Base-by-base conservation (phyloP, 2,888 invertebrate genomes). In the Drosophila melanosoma region DNA sequence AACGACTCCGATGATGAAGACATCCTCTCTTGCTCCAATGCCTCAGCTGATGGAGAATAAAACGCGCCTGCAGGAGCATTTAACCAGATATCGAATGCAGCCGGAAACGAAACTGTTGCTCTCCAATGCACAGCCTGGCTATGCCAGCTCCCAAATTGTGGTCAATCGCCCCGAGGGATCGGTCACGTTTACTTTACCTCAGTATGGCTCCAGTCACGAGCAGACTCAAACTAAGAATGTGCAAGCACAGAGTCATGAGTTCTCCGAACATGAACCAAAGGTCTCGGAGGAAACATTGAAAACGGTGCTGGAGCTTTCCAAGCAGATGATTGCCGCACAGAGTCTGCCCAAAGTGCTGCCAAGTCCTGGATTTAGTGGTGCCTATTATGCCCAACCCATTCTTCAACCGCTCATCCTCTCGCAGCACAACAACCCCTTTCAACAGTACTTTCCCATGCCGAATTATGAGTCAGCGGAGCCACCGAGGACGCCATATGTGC, bases 151-250 rank as follows among this genome's bases (percentile, higher is more conserved):
- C 0, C 93, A 93, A 77, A 93, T 93, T 63, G 93, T 93, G 10
- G 92, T 93, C 0, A 93, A 93, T 79, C 92, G 92, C 0, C 93
- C 93, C 0, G 93, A 92, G 59, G 93, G 93, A 0, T 91, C 93
- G 0, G 93, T 93, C 5, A 79, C 92, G 12, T 93, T 93, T 45
- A 91, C 87, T 3, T 75, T 93, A 1, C 91, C 91, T 0, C 76
- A 76, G 0, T 82, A 86, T 10, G 86, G 73, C 0, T 45, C 63
- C 38, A 73, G 67, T 38, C 38, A 20, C 20, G 86, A 74, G 33
- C 84, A 74, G 67, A 36, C 35, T 3, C 67, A 52, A 8, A 10
- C 20, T 3, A 57, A 59, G 8, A 45, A 1, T 23, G 45, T 23
- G 26, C 59, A 33, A 10, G 8, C 38, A 1, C 72, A 79, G 51